These are phyloP conservation scores for Lepus townsendii DNA, from an alignment of 2,797 vertebrate species.

Conservation along the genomic window DNA sequence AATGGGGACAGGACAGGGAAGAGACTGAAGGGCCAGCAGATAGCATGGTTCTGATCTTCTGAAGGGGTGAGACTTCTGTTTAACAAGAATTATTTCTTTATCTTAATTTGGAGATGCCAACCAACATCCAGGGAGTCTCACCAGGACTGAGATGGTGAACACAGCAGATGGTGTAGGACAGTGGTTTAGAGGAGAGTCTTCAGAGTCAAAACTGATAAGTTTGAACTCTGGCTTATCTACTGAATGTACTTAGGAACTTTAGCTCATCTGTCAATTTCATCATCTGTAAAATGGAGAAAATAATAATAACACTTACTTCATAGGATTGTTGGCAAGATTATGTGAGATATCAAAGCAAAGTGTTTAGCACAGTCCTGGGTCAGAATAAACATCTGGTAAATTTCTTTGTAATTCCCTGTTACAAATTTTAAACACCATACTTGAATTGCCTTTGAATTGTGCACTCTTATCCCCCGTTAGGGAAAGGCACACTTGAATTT, in stretches of 20 bases:
- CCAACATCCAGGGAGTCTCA: not conserved
- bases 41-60: not conserved
- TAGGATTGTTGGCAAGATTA: slow-evolving; percentile 20
- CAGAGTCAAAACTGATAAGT: not conserved
- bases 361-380: not conserved
- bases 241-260: not conserved
- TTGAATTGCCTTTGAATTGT: not conserved
- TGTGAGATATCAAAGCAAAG: not conserved
- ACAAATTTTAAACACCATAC: not conserved
- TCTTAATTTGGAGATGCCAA: not conserved
- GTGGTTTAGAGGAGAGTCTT: not conserved
- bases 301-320: not conserved
- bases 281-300: slow-evolving; percentile 42
- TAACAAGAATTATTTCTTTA: not conserved
- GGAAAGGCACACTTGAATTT: slow-evolving; percentile 27
- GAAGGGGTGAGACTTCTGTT: not conserved
- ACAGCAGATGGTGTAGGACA: not conserved
- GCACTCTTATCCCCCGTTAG: not conserved
- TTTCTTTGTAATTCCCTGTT: not conserved
- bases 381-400: not conserved
- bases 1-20: not conserved
- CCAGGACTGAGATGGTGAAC: not conserved
- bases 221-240: not conserved
- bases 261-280: slow-evolving; percentile 5
- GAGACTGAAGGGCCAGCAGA: not conserved